Evolutionary conservation across 1,140 invertebrate species (phyloP).

Genomic region (Phymorhynchus buccinoides): DNA sequence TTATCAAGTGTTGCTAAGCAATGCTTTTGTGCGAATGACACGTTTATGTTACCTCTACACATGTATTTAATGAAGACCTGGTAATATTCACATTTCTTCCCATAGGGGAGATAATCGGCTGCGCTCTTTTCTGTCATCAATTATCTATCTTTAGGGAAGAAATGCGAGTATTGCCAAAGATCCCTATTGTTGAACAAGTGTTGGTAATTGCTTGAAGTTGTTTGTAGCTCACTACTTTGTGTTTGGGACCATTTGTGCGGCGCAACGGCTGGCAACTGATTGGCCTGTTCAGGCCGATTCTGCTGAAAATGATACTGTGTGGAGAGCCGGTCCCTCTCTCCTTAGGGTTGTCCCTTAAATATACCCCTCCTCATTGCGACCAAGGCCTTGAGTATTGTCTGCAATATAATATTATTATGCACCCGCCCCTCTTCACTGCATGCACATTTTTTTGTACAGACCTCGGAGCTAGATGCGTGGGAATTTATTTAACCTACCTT

Average conservation of each 20-base stretch:
- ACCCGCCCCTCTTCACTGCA: background rate
- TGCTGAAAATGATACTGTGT: background rate
- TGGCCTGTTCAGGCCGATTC: background rate
- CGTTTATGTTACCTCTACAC: background rate
- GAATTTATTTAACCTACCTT: conserved; percentile 6
- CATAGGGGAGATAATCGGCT: background rate
- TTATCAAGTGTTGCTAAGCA: background rate
- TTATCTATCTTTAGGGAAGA: too few species aligned
- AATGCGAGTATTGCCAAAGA: too few species aligned
- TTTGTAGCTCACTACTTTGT: background rate
- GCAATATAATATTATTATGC: background rate
- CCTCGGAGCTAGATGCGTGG: background rate
- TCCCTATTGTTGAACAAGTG: too few species aligned
- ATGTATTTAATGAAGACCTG: background rate
- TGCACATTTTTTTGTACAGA: conserved; percentile 25
- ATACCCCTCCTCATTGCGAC: background rate
- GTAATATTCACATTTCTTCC: background rate
- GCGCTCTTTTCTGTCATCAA: too few species aligned
- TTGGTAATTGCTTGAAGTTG: background rate
- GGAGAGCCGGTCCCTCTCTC: background rate
- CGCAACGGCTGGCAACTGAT: background rate
- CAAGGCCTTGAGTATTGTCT: background rate
- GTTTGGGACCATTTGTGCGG: conserved; percentile 1
- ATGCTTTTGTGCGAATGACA: background rate
- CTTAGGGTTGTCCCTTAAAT: background rate